These are phyloP conservation scores for Oreochromis tanganicae DNA, from an alignment of 2,113 vertebrate species.

Conservation along the genomic window DNA sequence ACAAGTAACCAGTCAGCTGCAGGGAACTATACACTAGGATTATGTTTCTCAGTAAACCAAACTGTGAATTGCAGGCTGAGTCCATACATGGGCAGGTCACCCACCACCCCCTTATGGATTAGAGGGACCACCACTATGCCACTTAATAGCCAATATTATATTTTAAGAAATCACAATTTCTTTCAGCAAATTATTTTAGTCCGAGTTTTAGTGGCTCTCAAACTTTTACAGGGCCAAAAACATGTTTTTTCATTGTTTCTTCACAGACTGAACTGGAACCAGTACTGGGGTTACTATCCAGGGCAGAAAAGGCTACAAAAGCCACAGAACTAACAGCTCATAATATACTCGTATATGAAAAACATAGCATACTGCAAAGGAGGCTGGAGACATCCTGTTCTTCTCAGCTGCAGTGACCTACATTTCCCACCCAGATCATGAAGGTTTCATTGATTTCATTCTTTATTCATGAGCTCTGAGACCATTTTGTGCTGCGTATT, in stretches of 20 bases:
- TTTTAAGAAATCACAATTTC: neutral
- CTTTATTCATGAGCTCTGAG: conserved; percentile 13
- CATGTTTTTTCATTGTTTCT: neutral
- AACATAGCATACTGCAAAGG: neutral
- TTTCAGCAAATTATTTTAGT: neutral
- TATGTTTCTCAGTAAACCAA: neutral
- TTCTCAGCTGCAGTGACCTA: conserved; percentile 18
- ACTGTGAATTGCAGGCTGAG: neutral
- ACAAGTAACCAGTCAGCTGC: neutral
- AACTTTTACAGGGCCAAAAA: neutral
- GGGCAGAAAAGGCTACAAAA: neutral
- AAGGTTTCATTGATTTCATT: conserved; percentile 21
- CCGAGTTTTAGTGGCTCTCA: neutral
- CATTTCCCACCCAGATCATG: conserved; percentile 9
- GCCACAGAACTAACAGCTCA: neutral
- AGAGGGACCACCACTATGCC: neutral
- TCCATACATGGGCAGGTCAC: neutral
- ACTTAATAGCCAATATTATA: neutral
- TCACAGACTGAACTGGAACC: neutral
- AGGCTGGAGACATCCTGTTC: neutral
- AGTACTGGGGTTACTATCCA: neutral
- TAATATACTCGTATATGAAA: neutral
- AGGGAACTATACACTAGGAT: neutral
- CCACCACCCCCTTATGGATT: neutral
- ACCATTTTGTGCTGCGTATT: neutral